phyloP scores from a whole-genome alignment of 2,113 vertebrate genomes.

The Chloropsis hardwickii region DNA sequence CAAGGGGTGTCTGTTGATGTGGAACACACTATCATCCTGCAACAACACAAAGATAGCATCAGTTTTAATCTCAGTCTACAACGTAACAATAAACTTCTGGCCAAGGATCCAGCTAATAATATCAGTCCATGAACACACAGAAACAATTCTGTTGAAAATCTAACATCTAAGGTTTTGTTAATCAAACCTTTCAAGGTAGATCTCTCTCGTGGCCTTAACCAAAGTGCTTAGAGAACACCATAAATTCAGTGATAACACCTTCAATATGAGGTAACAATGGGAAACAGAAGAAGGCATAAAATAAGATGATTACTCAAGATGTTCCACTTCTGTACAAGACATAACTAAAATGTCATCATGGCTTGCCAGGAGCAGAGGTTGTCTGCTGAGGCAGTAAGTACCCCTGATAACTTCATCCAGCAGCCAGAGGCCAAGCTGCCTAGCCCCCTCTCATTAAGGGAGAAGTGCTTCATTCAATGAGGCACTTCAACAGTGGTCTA shows the following conservation, averaged over 20 bases:
- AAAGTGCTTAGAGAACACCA: fast-evolving
- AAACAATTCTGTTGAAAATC: background rate
- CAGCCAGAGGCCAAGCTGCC: background rate
- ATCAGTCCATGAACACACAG: background rate
- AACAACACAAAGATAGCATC: background rate
- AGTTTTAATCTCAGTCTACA: background rate
- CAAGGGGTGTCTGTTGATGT: background rate
- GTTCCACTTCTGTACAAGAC: background rate
- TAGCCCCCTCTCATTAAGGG: slow-evolving; percentile 10
- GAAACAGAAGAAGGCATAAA: background rate
- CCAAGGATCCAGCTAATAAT: background rate
- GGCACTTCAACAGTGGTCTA: slow-evolving; percentile 48
- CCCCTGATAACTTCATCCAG: background rate
- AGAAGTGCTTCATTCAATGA: slow-evolving; percentile 43
- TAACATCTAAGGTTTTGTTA: background rate
- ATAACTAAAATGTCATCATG: background rate
- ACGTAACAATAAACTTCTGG: background rate
- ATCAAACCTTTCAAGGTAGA: background rate
- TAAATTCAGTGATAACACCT: background rate
- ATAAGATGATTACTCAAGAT: background rate
- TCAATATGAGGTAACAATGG: background rate
- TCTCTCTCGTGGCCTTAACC: background rate
- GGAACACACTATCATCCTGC: background rate
- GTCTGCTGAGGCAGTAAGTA: background rate
- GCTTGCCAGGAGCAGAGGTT: background rate